Evolutionary conservation across 1,140 invertebrate species (phyloP).

Genomic region (Amyelois transitella): DNA sequence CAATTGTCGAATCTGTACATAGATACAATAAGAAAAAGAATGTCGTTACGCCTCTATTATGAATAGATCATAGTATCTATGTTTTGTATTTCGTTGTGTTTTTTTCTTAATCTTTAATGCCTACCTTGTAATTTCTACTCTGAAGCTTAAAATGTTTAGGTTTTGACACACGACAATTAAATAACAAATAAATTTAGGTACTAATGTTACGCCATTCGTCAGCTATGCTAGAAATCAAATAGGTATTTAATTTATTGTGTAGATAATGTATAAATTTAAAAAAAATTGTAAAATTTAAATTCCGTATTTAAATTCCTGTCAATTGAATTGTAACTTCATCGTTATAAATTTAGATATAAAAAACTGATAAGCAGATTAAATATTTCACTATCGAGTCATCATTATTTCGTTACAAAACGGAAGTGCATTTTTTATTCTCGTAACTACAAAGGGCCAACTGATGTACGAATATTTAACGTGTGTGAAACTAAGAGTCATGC

Average conservation of each 20-base stretch:
- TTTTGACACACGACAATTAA: no score
- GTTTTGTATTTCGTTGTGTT: no score
- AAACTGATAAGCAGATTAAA: not conserved
- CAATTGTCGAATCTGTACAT: not conserved
- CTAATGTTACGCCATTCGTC: no score
- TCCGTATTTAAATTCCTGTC: no score
- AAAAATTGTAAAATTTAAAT: no score
- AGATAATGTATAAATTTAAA: no score
- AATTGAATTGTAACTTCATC: not conserved
- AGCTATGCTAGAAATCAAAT: no score
- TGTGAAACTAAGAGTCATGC: constrained; percentile 9
- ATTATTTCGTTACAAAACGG: not conserved
- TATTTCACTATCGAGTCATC: not conserved
- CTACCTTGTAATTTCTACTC: no score
- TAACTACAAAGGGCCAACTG: not conserved
- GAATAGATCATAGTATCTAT: not conserved
- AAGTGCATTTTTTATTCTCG: not conserved
- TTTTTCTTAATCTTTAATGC: no score
- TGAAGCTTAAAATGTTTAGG: no score
- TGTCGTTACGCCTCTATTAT: not conserved
- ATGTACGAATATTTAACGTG: not conserved
- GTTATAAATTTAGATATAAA: not conserved
- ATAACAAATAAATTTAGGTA: no score
- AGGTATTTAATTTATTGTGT: no score
- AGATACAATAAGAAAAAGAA: not conserved